Conservation (phyloP, 1,140 invertebrate species). For the Heliconius melpomene region DNA sequence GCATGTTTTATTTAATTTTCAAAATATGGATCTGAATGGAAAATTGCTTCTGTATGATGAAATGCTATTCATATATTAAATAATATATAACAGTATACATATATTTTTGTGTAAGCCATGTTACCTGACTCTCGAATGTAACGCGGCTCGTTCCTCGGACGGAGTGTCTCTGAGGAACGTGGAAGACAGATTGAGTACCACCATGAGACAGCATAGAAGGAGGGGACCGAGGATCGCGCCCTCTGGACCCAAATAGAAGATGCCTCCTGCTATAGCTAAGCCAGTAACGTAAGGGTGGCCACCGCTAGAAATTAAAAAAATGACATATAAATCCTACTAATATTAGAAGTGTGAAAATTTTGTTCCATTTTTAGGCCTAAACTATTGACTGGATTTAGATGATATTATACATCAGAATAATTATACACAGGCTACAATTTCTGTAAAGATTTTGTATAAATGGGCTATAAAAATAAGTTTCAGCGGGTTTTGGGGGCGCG, state of each 20-base stretch:
- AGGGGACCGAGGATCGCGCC: slow-evolving; percentile 98
- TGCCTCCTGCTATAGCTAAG: slow-evolving; percentile 97
- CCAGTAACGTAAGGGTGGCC: slow-evolving; percentile 99
- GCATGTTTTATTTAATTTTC: background rate
- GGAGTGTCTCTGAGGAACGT: slow-evolving; percentile 73
- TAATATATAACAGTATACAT: background rate
- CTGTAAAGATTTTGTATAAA: too few species aligned
- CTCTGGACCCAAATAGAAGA: slow-evolving; percentile 97
- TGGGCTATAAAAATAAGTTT: too few species aligned
- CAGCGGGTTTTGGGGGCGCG: too few species aligned
- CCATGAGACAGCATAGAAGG: slow-evolving; percentile 88
- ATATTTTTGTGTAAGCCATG: slow-evolving; percentile 3
- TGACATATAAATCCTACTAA: background rate
- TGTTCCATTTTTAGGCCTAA: too few species aligned
- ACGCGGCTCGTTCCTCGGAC: slow-evolving; percentile 67
- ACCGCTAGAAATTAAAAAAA: slow-evolving; percentile 82
- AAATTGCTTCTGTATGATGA: too few species aligned
- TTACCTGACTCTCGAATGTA: slow-evolving; percentile 77
- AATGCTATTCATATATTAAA: background rate
- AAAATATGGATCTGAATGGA: too few species aligned
- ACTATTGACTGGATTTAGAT: too few species aligned
- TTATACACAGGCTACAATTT: too few species aligned
- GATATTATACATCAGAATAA: too few species aligned
- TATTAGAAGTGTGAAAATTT: too few species aligned
- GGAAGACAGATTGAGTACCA: slow-evolving; percentile 76